A percentile compares a stretch with the other conserved stretches of the same genome.
Conservation (phyloP, 1,140 invertebrate species). For the Acromyrmex echinatior region DNA sequence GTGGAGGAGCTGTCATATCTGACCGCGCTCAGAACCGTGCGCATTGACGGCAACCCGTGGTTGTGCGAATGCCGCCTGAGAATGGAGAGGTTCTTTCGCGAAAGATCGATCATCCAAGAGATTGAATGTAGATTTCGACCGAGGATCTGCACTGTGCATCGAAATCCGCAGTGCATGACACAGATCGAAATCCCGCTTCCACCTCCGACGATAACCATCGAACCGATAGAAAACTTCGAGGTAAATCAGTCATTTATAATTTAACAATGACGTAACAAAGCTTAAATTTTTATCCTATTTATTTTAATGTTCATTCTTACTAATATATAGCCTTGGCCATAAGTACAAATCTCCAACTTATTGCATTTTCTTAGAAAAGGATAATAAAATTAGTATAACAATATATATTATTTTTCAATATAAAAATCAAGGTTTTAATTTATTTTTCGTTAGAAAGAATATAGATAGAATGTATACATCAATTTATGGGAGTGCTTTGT, state of each 20-base stretch:
- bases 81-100: constrained; percentile 70
- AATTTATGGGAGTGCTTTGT: no score
- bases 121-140: constrained; percentile 15
- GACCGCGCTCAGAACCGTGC: constrained; percentile 64
- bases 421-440: no score
- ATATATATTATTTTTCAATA: no score
- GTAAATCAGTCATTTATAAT: constrained; percentile 13
- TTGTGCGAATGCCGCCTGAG: constrained; percentile 73
- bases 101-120: constrained; percentile 67
- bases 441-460: no score
- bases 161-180: constrained; percentile 69
- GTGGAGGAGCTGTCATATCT: constrained; percentile 69
- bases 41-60: constrained; percentile 79
- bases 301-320: no score
- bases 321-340: no score
- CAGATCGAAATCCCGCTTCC: constrained; percentile 61
- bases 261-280: neutral
- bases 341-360: no score
- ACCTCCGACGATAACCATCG: constrained; percentile 14
- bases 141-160: constrained; percentile 12
- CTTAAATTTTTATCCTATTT: no score
- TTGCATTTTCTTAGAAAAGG: no score
- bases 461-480: no score
- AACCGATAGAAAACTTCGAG: neutral
- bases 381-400: no score